A percentile compares a stretch with the other conserved stretches of the same genome.
Evolutionary conservation across 2,797 vertebrate genomes (phyloP).

Genomic region (Darevskia nairensis): DNA sequence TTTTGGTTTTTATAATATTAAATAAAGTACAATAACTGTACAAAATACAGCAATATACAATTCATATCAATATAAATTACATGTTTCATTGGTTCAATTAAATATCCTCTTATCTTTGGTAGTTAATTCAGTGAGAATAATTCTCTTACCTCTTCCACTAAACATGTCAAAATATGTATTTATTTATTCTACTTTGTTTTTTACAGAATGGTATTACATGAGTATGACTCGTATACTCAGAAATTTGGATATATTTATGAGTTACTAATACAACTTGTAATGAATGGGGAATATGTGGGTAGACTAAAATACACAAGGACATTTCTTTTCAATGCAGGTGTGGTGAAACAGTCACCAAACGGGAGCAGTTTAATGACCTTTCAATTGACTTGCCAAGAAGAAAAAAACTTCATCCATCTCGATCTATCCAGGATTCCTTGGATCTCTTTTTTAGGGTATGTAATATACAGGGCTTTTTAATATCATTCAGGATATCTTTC

Average conservation of each 20-base stretch:
- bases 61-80: too few relatives aligned
- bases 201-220: background rate
- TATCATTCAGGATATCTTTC: background rate
- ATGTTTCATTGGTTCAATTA: too few relatives aligned
- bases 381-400: slow-evolving; percentile 96
- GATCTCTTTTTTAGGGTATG: slow-evolving; percentile 96
- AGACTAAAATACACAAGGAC: background rate
- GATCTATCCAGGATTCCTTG: slow-evolving; percentile 96
- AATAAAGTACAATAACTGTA: too few relatives aligned
- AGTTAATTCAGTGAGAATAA: too few relatives aligned
- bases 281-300: slow-evolving; percentile 25
- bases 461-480: slow-evolving; percentile 14
- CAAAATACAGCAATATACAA: too few relatives aligned
- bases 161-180: too few relatives aligned
- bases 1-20: too few relatives aligned
- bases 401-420: slow-evolving; percentile 90
- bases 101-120: too few relatives aligned
- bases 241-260: too few relatives aligned
- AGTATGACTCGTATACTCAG: background rate
- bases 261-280: too few relatives aligned
- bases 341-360: slow-evolving; percentile 92
- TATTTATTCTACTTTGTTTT: too few relatives aligned
- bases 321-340: slow-evolving; percentile 78
- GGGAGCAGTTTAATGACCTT: slow-evolving; percentile 97
- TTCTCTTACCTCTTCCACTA: too few relatives aligned